phyloP scores from a whole-genome alignment of 2,888 invertebrate genomes.

The Phymatocera aterrima region DNA sequence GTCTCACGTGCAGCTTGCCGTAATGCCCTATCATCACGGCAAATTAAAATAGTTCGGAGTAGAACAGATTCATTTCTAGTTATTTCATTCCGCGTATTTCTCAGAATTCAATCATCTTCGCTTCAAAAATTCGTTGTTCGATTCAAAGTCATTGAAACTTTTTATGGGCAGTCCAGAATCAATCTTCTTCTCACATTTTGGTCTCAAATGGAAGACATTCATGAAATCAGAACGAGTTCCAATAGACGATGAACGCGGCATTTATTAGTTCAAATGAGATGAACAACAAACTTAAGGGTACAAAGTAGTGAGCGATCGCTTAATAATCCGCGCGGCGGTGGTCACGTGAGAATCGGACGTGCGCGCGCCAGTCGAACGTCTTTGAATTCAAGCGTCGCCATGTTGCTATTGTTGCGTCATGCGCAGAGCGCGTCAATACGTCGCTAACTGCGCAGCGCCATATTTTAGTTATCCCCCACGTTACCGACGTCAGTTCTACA shows the following conservation, averaged over 20 bases:
- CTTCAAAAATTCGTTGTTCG: too few relatives aligned
- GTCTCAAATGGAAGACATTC: neutral
- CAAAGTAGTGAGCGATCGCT: neutral
- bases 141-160: too few relatives aligned
- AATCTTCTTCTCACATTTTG: neutral
- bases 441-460: conserved; percentile 9
- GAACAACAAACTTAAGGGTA: neutral
- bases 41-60: neutral
- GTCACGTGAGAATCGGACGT: neutral
- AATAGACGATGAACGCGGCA: neutral
- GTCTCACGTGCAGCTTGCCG: neutral
- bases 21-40: neutral
- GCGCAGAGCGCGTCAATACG: neutral
- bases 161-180: neutral
- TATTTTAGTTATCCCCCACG: conserved; percentile 1
- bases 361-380: neutral
- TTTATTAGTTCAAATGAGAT: neutral
- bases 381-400: neutral
- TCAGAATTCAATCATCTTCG: neutral
- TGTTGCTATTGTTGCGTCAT: neutral
- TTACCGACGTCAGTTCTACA: neutral
- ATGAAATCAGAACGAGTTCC: neutral
- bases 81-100: neutral
- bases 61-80: neutral
- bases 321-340: neutral